Conservation (phyloP, 2,888 invertebrate genomes). For the Phyto melanocephala region DNA sequence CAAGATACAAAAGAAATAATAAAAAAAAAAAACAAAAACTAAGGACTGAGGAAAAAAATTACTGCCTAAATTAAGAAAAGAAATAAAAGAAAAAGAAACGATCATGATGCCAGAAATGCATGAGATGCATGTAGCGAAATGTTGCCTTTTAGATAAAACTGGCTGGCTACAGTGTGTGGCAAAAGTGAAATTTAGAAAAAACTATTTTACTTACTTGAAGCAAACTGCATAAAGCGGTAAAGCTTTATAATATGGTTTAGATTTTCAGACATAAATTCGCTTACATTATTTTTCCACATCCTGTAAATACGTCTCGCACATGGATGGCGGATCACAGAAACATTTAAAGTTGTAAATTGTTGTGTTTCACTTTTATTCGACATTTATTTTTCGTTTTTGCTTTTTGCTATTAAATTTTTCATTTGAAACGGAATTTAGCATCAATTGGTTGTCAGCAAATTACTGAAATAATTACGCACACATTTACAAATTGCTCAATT, state of each 20-base stretch:
- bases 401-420: constrained; percentile 33
- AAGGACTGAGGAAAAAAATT: neutral
- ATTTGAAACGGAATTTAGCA: constrained; percentile 62
- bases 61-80: constrained; percentile 26
- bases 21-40: neutral
- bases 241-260: too few species aligned
- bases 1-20: neutral
- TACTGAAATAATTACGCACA: constrained; percentile 77
- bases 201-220: too few species aligned
- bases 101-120: constrained; percentile 35
- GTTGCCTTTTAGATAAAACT: neutral
- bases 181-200: too few species aligned
- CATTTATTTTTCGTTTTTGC: constrained; percentile 4
- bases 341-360: constrained; percentile 41
- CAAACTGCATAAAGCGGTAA: too few species aligned
- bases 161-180: neutral
- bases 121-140: constrained; percentile 3
- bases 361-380: constrained; percentile 33
- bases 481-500: constrained; percentile 73
- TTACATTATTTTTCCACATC: neutral
- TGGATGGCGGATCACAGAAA: constrained; percentile 14
- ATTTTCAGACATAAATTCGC: too few species aligned
- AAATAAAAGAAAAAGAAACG: neutral
- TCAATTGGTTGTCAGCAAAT: constrained; percentile 77
- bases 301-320: constrained; percentile 3